Evolutionary conservation across 2,888 invertebrate species (phyloP).

Genomic region (Scaptomyza polygonia): DNA sequence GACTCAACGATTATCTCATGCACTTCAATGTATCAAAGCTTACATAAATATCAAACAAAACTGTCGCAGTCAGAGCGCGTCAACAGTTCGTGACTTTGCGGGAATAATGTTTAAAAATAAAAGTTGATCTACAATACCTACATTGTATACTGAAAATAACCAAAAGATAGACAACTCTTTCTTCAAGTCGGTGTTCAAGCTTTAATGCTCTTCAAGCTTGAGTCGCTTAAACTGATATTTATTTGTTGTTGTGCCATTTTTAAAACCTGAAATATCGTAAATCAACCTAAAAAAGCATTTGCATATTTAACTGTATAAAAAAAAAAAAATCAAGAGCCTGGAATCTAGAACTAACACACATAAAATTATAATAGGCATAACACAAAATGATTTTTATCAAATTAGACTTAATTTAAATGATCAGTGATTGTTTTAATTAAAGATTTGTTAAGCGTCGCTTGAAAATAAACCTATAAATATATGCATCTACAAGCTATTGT

Average conservation of each 20-base stretch:
- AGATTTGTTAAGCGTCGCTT: neutral
- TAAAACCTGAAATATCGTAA: no score
- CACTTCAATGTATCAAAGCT: slow-evolving; percentile 32
- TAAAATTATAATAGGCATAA: neutral
- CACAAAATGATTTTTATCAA: neutral
- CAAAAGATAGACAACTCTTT: slow-evolving; percentile 14
- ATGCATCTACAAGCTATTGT: neutral
- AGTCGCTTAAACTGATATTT: neutral
- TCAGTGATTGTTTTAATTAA: neutral
- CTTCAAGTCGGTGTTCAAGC: neutral
- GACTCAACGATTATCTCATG: slow-evolving; percentile 60
- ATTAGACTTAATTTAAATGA: neutral
- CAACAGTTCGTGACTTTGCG: slow-evolving; percentile 67
- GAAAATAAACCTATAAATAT: neutral
- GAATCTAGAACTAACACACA: neutral
- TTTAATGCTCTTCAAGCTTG: slow-evolving; percentile 19
- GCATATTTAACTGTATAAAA: slow-evolving; percentile 5
- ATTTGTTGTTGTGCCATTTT: neutral
- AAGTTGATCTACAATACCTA: slow-evolving; percentile 9
- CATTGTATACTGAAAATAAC: slow-evolving; percentile 20
- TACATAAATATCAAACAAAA: slow-evolving; percentile 48
- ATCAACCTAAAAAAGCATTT: neutral
- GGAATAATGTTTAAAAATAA: slow-evolving; percentile 52
- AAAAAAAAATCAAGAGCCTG: neutral
- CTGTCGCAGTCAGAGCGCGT: slow-evolving; percentile 53